Evolutionary conservation across 2,113 vertebrate species (phyloP).

Genomic region (Phrynosoma blainvillii): DNA sequence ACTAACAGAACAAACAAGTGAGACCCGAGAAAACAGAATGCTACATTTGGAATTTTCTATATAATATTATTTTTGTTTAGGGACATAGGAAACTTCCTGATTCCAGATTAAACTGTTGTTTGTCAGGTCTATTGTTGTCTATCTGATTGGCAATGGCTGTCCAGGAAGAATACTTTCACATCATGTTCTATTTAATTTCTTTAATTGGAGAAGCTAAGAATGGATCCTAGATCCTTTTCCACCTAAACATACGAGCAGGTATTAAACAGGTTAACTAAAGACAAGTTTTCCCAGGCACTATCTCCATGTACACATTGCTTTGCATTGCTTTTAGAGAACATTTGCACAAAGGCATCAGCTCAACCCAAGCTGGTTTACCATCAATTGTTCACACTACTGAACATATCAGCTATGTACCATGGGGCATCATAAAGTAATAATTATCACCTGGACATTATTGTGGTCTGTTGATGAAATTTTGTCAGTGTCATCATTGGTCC

Average conservation of each 20-base stretch:
- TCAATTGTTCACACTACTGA: not conserved
- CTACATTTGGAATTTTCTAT: conserved; percentile 19
- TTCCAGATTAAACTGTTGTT: not conserved
- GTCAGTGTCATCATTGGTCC: no score
- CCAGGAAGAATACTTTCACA: not conserved
- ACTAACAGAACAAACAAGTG: conserved; percentile 28
- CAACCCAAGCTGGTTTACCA: not conserved
- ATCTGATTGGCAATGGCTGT: not conserved
- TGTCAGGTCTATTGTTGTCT: not conserved
- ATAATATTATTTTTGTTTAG: conserved; percentile 44
- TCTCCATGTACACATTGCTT: not conserved
- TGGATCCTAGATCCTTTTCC: not conserved
- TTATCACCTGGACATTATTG: no score
- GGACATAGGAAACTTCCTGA: not conserved
- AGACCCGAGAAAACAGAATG: conserved; percentile 37
- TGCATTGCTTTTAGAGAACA: not conserved
- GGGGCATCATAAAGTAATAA: no score
- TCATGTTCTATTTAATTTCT: not conserved
- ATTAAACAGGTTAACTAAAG: not conserved
- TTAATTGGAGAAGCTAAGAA: not conserved
- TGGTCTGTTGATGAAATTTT: no score
- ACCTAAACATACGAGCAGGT: not conserved
- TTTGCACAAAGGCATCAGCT: not conserved
- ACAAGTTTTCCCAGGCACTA: not conserved
- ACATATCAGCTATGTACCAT: not conserved